Evolutionary conservation across 30 jellyfish, hydroid and myxozoan genomes (phyloP).

Genomic region (Aurelia sp.): DNA sequence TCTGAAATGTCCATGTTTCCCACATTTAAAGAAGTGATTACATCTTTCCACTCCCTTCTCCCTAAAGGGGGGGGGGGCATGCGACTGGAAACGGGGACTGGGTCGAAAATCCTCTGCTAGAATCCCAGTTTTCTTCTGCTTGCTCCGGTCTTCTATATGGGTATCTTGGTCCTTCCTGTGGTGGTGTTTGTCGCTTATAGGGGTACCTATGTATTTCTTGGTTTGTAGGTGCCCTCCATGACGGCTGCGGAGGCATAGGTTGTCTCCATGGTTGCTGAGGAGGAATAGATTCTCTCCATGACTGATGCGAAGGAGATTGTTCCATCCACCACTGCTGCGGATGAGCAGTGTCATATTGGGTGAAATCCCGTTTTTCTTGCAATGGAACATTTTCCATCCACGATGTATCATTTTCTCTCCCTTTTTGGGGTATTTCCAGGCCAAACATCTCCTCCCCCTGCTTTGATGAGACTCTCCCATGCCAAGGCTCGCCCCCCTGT

Average conservation of each 20-base stretch:
- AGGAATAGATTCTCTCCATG: neutral
- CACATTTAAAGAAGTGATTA: slow-evolving; percentile 13
- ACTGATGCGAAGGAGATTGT: neutral
- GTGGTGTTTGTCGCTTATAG: too few species aligned
- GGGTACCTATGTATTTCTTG: too few species aligned
- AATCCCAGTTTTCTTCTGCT: too few species aligned
- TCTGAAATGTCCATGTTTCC: slow-evolving; percentile 15
- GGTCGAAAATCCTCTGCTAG: too few species aligned
- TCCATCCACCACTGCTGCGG: slow-evolving; percentile 3
- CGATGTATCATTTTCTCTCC: too few species aligned
- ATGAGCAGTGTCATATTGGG: neutral
- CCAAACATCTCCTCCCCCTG: too few species aligned
- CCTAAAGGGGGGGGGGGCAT: too few species aligned
- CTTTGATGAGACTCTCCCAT: neutral
- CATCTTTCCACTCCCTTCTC: neutral
- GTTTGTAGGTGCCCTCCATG: neutral
- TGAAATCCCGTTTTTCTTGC: neutral
- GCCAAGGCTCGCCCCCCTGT: neutral
- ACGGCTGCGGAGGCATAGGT: neutral
- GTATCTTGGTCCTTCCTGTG: too few species aligned
- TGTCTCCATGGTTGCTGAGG: neutral
- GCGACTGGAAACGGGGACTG: too few species aligned
- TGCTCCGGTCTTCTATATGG: too few species aligned
- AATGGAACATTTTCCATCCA: neutral
- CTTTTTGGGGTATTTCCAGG: too few species aligned